phyloP scores from a whole-genome alignment of 2,113 vertebrate genomes.

The Empidonax traillii region DNA sequence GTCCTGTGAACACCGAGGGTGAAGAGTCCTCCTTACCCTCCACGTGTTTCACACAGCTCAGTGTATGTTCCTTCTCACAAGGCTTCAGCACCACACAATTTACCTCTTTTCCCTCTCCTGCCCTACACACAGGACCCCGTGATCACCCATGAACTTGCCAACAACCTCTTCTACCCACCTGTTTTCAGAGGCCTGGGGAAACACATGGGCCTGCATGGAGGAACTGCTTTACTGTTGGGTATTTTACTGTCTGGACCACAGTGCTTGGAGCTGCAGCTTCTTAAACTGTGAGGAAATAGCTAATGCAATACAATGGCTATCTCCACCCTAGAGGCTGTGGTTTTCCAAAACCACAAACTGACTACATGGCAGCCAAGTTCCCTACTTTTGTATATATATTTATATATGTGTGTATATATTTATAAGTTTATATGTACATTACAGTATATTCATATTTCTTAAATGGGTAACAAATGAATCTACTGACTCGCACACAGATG shows the following conservation, averaged over 20 bases:
- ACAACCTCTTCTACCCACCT: background rate
- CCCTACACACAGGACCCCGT: background rate
- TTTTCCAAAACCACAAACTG: conserved; percentile 17
- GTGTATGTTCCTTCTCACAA: background rate
- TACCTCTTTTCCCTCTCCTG: background rate
- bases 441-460: background rate
- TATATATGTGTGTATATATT: background rate
- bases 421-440: background rate
- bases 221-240: background rate
- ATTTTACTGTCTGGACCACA: background rate
- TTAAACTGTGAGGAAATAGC: background rate
- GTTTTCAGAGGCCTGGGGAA: background rate
- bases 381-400: background rate
- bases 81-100: background rate
- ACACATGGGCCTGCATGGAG: background rate
- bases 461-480: background rate
- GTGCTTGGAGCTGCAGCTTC: background rate
- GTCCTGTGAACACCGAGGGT: background rate
- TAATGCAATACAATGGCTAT: background rate
- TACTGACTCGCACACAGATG: background rate
- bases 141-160: background rate
- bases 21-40: background rate
- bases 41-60: background rate
- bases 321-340: conserved; percentile 11
- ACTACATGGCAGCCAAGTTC: background rate